Evolutionary conservation across 2,113 vertebrate genomes (phyloP).

Genomic region (Megalops atlanticus): DNA sequence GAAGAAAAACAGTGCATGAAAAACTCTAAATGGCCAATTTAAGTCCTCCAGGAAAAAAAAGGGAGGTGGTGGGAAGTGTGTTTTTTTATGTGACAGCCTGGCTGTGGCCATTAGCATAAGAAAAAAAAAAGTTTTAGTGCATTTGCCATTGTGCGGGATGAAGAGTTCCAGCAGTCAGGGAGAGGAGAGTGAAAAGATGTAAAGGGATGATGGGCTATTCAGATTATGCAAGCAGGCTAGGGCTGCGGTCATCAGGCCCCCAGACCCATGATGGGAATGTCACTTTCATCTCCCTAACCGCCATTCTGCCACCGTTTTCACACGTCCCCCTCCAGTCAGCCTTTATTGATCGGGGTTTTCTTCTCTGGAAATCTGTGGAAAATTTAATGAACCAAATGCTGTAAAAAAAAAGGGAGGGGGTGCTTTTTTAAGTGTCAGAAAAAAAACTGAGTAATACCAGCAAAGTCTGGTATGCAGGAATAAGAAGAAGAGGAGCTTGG

Average conservation of each 20-base stretch:
- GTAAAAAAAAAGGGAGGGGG: conserved; percentile 39
- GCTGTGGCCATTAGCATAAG: conserved; percentile 92
- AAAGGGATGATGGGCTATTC: conserved; percentile 89
- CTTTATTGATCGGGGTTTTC: conserved; percentile 83
- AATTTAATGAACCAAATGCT: conserved; percentile 90
- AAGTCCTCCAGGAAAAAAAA: conserved; percentile 43
- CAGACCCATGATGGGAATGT: conserved; percentile 82
- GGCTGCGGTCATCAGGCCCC: conserved; percentile 79
- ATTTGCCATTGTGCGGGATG: conserved; percentile 91
- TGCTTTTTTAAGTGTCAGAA: conserved; percentile 53
- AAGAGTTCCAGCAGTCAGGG: conserved; percentile 89
- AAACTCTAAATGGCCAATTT: conserved; percentile 34
- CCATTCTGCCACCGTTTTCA: conserved; percentile 77
- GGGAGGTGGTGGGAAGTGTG: conserved; percentile 72
- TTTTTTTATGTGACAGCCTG: conserved; percentile 77
- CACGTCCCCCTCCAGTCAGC: conserved; percentile 75
- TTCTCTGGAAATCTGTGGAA: conserved; percentile 83
- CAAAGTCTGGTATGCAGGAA: conserved; percentile 68
- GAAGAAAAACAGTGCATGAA: conserved; percentile 5
- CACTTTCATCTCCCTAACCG: conserved; percentile 87
- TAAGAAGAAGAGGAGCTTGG: conserved; percentile 47
- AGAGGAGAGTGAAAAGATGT: conserved; percentile 80
- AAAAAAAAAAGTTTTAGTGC: conserved; percentile 95
- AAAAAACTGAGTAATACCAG: conserved; percentile 60
- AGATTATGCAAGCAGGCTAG: conserved; percentile 80